phyloP scores from a whole-genome alignment of 2,797 vertebrate species.

The Setipinna tenuifilis region DNA sequence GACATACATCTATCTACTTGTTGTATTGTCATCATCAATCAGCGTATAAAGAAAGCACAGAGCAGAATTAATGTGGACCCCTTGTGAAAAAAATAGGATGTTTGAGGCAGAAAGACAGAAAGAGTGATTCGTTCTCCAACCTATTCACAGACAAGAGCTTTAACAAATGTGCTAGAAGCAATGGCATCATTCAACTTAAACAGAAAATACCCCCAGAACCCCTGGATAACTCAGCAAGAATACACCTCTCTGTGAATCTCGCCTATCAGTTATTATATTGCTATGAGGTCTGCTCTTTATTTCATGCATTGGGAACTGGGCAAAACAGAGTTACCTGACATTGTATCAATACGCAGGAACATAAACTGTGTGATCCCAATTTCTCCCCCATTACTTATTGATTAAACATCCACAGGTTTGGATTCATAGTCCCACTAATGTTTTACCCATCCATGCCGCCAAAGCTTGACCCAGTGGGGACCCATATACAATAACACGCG shows the following conservation, averaged over 20 bases:
- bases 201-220: background rate
- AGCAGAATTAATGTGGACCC: background rate
- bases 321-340: conserved; percentile 12
- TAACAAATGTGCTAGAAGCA: background rate
- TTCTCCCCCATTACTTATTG: conserved; percentile 12
- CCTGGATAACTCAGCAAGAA: background rate
- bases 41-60: too few relatives aligned
- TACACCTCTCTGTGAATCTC: background rate
- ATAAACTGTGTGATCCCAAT: conserved; percentile 10
- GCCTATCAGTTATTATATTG: background rate
- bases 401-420: conserved; percentile 25
- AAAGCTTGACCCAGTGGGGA: background rate
- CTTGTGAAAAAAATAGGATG: background rate
- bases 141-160: background rate
- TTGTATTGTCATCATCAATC: too few relatives aligned
- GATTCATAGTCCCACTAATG: conserved; percentile 32
- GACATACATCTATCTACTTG: too few relatives aligned
- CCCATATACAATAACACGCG: conserved; percentile 23
- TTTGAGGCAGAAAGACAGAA: too few relatives aligned
- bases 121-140: background rate
- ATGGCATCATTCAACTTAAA: background rate
- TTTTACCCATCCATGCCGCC: conserved; percentile 26
- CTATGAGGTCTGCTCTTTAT: too few relatives aligned
- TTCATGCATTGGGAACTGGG: background rate
- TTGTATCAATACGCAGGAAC: background rate